Base-by-base conservation (phyloP, 1,140 invertebrate genomes). In the Centruroides sculpturatus region DNA sequence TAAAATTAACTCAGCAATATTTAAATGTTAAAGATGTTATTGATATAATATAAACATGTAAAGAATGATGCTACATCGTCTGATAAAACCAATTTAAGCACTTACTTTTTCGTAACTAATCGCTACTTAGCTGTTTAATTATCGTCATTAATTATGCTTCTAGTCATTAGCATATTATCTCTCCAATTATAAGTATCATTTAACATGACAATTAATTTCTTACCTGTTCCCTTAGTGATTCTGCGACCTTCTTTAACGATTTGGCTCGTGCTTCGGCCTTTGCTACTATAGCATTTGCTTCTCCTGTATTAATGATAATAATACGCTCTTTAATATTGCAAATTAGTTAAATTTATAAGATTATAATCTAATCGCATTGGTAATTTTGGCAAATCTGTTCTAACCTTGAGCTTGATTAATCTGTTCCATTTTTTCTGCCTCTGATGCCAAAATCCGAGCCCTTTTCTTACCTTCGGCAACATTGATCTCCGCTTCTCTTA, bases 381-480 rank as follows among this genome's bases (percentile, higher is more conserved):
- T 23, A 23, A 23, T 23, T 23, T 23, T 23, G 23, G 23, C 2
- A 23, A 23, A 23, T 23, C 23, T 23, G 49, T 48, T 62, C 60
- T 66, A 76, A 90, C 88, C 88, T 56, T 61, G 56, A 56, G 77
- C 77, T 67, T 71, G 63, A 65, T 79, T 79, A 6, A 79, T 71
- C 66, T 71, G 66, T 65, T 76, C 71, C 1, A 67, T 69, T 61
- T 70, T 71, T 8, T 64, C 41, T 47, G 78, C 80, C 67, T 81
- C 80, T 36, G 92, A 98, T n/a, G 85, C 85, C 49, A 99, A 79
- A 75, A 99, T 97, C 69, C 84, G 82, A 0, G 94, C 80, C 70
- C 84, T 82, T 66, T 95, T 84, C 75, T 94, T 89, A 69, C 95
- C 96, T 74, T 98, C 92, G 0, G 96, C 96, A 47, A 98, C 86